phyloP scores from a whole-genome alignment of 2,888 invertebrate species.

The Cepaea hortensis region DNA sequence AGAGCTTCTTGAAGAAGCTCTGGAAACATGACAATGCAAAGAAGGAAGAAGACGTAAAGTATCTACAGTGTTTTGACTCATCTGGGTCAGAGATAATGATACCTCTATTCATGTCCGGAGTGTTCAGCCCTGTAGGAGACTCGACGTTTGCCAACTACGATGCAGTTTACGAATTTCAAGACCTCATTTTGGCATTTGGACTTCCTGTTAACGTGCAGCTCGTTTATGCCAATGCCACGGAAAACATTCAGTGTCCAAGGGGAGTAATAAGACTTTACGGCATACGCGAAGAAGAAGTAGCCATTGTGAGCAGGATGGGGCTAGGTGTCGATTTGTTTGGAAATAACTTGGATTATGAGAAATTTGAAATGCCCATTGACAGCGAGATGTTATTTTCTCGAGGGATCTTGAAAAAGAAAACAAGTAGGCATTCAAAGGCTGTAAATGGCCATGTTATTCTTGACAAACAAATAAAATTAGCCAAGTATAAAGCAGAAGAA shows the following conservation, averaged over 20 bases:
- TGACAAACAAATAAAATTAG: not conserved
- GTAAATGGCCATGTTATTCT: not conserved
- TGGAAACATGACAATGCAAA: slow-evolving; percentile 63
- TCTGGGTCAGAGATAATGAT: slow-evolving; percentile 68
- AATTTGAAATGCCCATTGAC: slow-evolving; percentile 41
- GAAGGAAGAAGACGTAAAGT: slow-evolving; percentile 68
- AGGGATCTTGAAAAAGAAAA: slow-evolving; percentile 40
- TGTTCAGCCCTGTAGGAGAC: slow-evolving; percentile 71
- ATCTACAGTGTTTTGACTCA: slow-evolving; percentile 69
- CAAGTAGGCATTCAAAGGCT: slow-evolving; percentile 11
- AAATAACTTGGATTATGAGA: slow-evolving; percentile 4
- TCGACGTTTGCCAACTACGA: slow-evolving; percentile 64
- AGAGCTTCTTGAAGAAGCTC: slow-evolving; percentile 60
- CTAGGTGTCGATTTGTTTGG: slow-evolving; percentile 30
- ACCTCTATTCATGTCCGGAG: slow-evolving; percentile 70
- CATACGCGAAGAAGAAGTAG: slow-evolving; percentile 62
- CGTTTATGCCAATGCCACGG: slow-evolving; percentile 59
- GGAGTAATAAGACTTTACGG: slow-evolving; percentile 65
- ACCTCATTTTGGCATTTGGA: slow-evolving; percentile 67
- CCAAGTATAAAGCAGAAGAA: not conserved
- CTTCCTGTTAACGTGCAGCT: slow-evolving; percentile 69
- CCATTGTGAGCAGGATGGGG: slow-evolving; percentile 53
- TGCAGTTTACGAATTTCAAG: slow-evolving; percentile 70
- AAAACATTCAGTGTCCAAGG: slow-evolving; percentile 52
- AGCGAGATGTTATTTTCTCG: slow-evolving; percentile 30